Evolutionary conservation across 2,888 invertebrate genomes (phyloP), one percentile per base, ranked within the genome.

Genomic region (Spatulosminthurus flaviceps): DNA sequence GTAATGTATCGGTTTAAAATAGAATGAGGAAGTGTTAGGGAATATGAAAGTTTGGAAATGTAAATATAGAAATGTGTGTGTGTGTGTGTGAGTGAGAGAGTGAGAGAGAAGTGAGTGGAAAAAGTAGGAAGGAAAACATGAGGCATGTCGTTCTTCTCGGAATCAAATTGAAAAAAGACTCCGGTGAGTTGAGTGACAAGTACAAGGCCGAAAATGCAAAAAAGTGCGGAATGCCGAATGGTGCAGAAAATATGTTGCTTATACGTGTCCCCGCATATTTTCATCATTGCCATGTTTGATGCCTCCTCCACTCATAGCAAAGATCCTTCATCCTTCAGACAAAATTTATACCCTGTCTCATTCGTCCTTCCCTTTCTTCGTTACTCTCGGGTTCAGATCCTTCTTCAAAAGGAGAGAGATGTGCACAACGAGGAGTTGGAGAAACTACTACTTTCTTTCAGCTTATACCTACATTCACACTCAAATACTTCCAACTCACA

Each of bases 231-330:
- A 42, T 67, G 70, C 43, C 43, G 77, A 67, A 60, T 28, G 64
- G 60, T 24, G 42, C 29, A 34, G 78, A 72, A 34, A 64, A 24
- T 41, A 70, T 78, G 29, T 67, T 60, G 60, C 67, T 71, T 51
- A 51, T 77, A 74, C 78, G 81, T 81, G 81, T 77, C 79, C 74
- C 71, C 77, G 79, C 81, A 81, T 81, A 79, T 81, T 81, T 79
- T 79, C 79, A 77, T 79, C 79, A 81, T 79, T 81, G 60, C 60
- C 61, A 71, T 69, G 69, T 77, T 77, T 77, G 70, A 71, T 77
- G 77, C 70, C 77, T 34, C 43, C 71, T 64, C 28, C 75, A 64
- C 34, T 34, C 75, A 75, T 29, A 75, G 34, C 61, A 75, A 75
- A 75, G 41, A 75, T 75, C 64, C 75, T 75, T 75, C 75, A 75